Conservation (phyloP, 1,140 invertebrate species). For the Apocrypta bakeri region DNA sequence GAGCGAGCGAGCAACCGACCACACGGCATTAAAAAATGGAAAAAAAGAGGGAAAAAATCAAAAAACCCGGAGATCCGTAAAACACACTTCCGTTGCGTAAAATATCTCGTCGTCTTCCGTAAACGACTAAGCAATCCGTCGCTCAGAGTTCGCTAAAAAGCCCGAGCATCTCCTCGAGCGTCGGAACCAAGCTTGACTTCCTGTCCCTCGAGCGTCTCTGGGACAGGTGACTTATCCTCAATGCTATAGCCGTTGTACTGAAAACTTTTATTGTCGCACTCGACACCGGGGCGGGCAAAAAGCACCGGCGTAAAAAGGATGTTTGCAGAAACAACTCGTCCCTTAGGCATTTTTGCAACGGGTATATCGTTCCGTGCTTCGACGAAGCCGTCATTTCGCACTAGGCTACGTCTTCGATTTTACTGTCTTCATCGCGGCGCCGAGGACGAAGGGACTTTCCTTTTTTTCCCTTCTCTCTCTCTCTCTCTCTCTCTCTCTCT, state of each 20-base stretch:
- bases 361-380: conserved; percentile 20
- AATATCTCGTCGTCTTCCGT: background rate
- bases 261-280: conserved; percentile 48
- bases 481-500: background rate
- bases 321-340: background rate
- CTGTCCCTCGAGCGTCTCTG: background rate
- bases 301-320: background rate
- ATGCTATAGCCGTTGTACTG: background rate
- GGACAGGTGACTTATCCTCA: background rate
- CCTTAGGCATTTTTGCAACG: background rate
- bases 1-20: too few species aligned
- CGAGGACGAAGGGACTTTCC: background rate
- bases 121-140: background rate
- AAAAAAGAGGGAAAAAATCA: too few species aligned
- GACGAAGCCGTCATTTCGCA: conserved; percentile 38
- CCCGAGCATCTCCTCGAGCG: background rate
- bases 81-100: conserved; percentile 1
- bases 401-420: background rate
- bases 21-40: too few species aligned
- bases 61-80: background rate
- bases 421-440: background rate
- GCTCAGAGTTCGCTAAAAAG: background rate
- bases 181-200: background rate
- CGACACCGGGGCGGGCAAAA: conserved; percentile 22
- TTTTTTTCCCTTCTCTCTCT: background rate